Conservation (phyloP, 2,888 invertebrate species). For the Drosophila infuscata region DNA sequence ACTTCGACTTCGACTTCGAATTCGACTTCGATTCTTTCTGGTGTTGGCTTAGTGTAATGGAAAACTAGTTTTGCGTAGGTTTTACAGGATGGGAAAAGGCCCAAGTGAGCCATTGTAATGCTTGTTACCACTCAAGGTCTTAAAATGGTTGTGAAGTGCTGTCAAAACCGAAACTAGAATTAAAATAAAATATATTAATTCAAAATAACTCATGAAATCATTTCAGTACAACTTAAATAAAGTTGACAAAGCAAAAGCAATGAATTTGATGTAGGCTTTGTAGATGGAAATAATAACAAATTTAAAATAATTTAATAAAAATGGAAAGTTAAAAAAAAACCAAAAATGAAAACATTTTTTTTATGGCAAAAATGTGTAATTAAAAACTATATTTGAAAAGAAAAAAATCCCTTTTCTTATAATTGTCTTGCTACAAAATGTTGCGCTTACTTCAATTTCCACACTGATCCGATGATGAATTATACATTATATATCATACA, state of each 20-base stretch:
- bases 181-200: neutral
- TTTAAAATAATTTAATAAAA: neutral
- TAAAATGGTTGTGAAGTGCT: neutral
- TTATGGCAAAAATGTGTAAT: neutral
- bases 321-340: rapidly evolving
- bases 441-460: neutral
- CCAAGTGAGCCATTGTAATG: neutral
- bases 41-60: conserved; percentile 11
- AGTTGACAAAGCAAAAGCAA: neutral
- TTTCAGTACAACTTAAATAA: neutral
- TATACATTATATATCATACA: no score
- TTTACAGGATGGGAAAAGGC: neutral
- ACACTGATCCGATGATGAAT: neutral
- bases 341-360: neutral
- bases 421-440: neutral
- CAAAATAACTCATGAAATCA: neutral
- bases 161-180: neutral
- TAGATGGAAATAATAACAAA: neutral
- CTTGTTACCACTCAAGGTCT: neutral
- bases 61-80: conserved; percentile 5
- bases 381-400: neutral
- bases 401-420: neutral
- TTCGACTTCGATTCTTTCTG: neutral
- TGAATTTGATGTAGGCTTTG: neutral
- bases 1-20: neutral